Evolutionary conservation across 2,113 vertebrate genomes (phyloP), one percentile per base, ranked within the genome.

Genomic region (Myanophis thanlyinensis): DNA sequence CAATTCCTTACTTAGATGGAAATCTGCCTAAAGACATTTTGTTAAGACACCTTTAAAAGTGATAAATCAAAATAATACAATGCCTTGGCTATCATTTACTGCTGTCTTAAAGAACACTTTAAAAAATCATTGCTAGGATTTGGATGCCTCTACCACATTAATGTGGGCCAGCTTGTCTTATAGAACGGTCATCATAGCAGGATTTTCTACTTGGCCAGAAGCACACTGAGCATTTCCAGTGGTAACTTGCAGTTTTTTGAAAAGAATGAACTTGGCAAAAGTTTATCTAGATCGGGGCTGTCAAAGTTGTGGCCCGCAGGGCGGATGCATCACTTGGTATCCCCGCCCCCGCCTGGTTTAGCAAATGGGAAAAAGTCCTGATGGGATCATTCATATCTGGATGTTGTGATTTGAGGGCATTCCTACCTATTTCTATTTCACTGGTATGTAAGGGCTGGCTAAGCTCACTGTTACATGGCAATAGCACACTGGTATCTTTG

Each of bases 401-500:
- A 95, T 4, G 0, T 95, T 96, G 95, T 93, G 91, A 90, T 87
- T 92, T 95, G 53, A 93, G 91, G 87, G 95, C 93, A 95, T 93
- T 95, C 87, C 91, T 94, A 95, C 93, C 44, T 95, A 91, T 96
- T 97, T 87, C 89, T 67, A 84, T 96, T 95, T 95, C 95, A 96
- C 94, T 92, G 94, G 94, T 95, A 93, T 85, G 0, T 92, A 96
- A 47, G 73, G 89, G 91, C 94, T 94, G 92, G 40, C 88, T 91
- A 93, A 90, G 93, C 94, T 95, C 73, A 90, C 95, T 94, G 96
- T 95, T 96, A 92, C 90, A 96, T 93, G 94, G 95, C 95, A 97
- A 95, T 92, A 97, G 90, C 94, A 97, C 95, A 96, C 93, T 95
- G 96, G 93, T 95, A 95, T 96, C 94, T 96, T 96, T 97, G 97